These are phyloP conservation scores for Parnassius smintheus DNA, from an alignment of 2,888 invertebrate species.

Conservation along the genomic window DNA sequence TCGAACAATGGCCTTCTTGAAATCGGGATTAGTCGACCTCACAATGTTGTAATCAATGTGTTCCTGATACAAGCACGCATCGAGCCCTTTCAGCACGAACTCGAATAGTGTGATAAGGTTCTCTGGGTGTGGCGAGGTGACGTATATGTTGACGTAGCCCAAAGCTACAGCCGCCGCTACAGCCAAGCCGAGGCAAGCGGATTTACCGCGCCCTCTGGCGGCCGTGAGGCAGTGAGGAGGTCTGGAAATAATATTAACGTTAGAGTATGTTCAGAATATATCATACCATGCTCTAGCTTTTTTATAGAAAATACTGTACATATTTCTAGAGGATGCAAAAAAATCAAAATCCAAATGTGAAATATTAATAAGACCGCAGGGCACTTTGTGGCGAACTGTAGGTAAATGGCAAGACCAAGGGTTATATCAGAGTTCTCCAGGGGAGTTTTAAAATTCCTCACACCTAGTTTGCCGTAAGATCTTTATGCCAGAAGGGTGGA, in stretches of 20 bases:
- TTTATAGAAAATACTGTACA: too few species aligned
- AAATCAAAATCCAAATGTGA: too few species aligned
- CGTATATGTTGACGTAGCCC: conserved; percentile 96
- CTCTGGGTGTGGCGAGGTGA: conserved; percentile 98
- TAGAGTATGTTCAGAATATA: too few species aligned
- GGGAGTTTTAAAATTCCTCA: too few species aligned
- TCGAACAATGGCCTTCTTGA: conserved; percentile 96
- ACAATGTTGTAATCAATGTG: conserved; percentile 97
- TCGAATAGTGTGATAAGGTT: conserved; percentile 98
- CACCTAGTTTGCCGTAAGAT: too few species aligned
- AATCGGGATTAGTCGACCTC: conserved; percentile 97
- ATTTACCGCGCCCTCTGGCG: conserved; percentile 98
- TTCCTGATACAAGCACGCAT: conserved; percentile 96
- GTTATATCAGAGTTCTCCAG: too few species aligned
- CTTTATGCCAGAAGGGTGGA: too few species aligned
- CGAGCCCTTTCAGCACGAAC: conserved; percentile 97
- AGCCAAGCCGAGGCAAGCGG: conserved; percentile 96
- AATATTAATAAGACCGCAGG: too few species aligned
- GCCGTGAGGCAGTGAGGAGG: conserved; percentile 98
- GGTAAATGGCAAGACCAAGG: too few species aligned
- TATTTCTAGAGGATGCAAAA: too few species aligned
- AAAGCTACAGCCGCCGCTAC: conserved; percentile 93
- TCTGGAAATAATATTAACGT: conserved; percentile 59
- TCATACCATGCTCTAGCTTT: too few species aligned
- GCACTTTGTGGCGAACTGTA: too few species aligned